Evolutionary conservation across 2,113 vertebrate species (phyloP).

Genomic region (Ivindomyrus marchei): DNA sequence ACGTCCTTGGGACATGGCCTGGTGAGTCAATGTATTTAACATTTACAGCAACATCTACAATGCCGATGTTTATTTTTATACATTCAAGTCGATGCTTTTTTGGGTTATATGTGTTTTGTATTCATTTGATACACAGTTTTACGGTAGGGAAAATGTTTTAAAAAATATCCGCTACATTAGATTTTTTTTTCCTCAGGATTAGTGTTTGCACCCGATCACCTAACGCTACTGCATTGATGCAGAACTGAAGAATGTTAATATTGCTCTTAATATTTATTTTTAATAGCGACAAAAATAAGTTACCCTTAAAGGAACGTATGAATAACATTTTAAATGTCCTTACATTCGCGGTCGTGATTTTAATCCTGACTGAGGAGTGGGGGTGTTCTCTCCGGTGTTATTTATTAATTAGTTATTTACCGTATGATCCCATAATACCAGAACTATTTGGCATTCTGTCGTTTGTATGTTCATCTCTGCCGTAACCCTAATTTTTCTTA

Average conservation of each 20-base stretch:
- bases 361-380: neutral
- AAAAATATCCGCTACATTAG: neutral
- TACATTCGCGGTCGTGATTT: slow-evolving; percentile 1
- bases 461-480: neutral
- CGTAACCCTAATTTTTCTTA: neutral
- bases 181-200: slow-evolving; percentile 24
- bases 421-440: neutral
- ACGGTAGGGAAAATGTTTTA: neutral
- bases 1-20: slow-evolving; percentile 47
- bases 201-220: slow-evolving; percentile 24
- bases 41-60: slow-evolving; percentile 24
- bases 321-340: slow-evolving; percentile 14
- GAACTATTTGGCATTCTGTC: neutral
- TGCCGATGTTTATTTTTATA: neutral
- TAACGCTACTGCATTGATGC: slow-evolving; percentile 38
- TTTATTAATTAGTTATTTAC: neutral
- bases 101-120: neutral
- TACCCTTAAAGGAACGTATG: neutral
- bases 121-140: slow-evolving; percentile 10
- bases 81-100: neutral
- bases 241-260: slow-evolving; percentile 13
- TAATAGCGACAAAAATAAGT: neutral
- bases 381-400: neutral
- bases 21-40: slow-evolving; percentile 37
- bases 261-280: neutral